Base-by-base conservation (phyloP, 2,797 vertebrate species). In the Lutjanus campechanus region DNA sequence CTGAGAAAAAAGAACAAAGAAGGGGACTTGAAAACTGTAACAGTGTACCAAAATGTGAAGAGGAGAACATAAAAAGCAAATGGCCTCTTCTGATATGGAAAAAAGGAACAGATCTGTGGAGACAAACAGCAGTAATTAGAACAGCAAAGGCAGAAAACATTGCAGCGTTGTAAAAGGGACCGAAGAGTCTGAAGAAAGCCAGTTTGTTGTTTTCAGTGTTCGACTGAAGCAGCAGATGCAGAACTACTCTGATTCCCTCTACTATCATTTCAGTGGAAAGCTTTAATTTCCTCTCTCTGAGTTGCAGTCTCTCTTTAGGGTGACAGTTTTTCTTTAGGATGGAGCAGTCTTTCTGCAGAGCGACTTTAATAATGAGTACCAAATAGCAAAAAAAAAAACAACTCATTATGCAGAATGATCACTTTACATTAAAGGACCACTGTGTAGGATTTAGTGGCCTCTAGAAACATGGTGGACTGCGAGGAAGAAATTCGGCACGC, bases 11-110 rank as follows among this genome's bases (percentile, higher is more conserved):
- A 19, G 20, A 29, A 1, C 1, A 17, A 60, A n/a, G 51, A 44
- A 19, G 43, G n/a, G 22, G 15, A 36, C 29, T 3, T 44, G 16
- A 17, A 41, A 60, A 20, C 68, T 44, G 9, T 11, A 12, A 11
- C 0, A 49, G 60, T 19, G 12, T 8, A 16, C 2, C n/a, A n/a
- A 55, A 29, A 51, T 64, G 70, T 72, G 69, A 53, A 51, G 53
- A 74, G 51, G 22, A 19, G 49, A 56, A 47, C 9, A 13, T 29
- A 78, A 82, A 74, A 29, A 19, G 46, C 13, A 64, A 82, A 79
- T n/a, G 3, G 59, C 12, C 54, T 68, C 22, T 25, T 61, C 17
- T 79, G 63, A 29, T 55, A 41, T 15, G 53, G 54, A 61, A 16
- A 25, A 66, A 61, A 62, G 17, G 2, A 22, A 20, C 0, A 1